Conservation (phyloP, 2,113 vertebrate genomes). For the Dipodomys spectabilis region DNA sequence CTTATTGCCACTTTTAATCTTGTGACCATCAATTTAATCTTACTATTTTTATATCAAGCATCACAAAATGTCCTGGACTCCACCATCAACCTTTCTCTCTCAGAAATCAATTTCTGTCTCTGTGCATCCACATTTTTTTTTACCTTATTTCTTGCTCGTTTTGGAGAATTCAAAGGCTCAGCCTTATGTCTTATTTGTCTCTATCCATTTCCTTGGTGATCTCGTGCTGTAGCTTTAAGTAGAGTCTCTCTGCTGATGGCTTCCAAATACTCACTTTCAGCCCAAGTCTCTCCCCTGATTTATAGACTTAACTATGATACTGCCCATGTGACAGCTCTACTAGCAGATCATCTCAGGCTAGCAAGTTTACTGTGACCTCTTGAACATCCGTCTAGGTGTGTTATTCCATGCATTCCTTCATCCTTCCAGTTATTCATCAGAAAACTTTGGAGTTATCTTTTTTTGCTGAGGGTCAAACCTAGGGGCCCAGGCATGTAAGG, state of each 20-base stretch:
- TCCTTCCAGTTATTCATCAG: neutral
- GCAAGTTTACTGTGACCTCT: neutral
- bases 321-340: neutral
- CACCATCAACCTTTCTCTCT: neutral
- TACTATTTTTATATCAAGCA: neutral
- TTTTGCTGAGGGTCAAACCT: too few relatives aligned
- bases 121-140: neutral
- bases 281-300: neutral
- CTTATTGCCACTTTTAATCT: neutral
- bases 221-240: slow-evolving; percentile 7
- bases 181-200: neutral
- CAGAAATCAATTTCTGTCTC: neutral
- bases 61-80: neutral
- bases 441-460: too few relatives aligned
- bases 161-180: neutral
- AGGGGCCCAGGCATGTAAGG: neutral
- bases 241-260: neutral
- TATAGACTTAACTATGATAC: neutral
- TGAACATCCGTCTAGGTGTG: neutral
- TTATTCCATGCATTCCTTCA: neutral
- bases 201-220: slow-evolving; percentile 17
- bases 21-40: slow-evolving; percentile 8
- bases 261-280: slow-evolving; percentile 29
- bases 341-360: neutral
- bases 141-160: neutral